These are phyloP conservation scores for Ciona savignyi DNA, from an alignment of 23 tunicate species.

Conservation along the genomic window DNA sequence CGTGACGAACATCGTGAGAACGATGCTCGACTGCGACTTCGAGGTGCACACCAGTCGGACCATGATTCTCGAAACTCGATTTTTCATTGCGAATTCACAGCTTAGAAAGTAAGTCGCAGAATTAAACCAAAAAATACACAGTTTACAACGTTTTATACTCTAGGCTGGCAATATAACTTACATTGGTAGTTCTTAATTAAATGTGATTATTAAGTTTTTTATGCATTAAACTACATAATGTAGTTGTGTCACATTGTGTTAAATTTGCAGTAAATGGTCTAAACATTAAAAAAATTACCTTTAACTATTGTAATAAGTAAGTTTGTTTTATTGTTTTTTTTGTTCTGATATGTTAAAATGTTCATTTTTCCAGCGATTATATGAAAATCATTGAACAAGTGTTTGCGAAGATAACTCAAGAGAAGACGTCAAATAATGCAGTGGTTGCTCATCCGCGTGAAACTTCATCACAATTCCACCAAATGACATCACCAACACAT, in stretches of 20 bases:
- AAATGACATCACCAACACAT: not conserved
- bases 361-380: not conserved
- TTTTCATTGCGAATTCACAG: constrained; percentile 15
- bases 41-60: constrained; percentile 1
- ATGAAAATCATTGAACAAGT: constrained; percentile 12
- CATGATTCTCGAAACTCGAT: constrained; percentile 19
- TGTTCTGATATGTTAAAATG: too few relatives aligned
- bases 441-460: not conserved
- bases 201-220: too few relatives aligned
- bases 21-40: constrained; percentile 12
- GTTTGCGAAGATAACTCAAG: not conserved
- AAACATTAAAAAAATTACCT: not conserved
- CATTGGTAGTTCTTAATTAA: too few relatives aligned
- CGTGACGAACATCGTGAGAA: constrained; percentile 8
- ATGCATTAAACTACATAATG: too few relatives aligned
- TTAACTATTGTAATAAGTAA: too few relatives aligned
- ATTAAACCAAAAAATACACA: too few relatives aligned
- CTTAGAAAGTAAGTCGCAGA: constrained; percentile 17
- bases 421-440: not conserved
- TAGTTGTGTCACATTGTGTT: too few relatives aligned
- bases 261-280: too few relatives aligned
- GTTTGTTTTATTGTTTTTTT: too few relatives aligned
- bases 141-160: too few relatives aligned
- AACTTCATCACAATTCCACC: not conserved
- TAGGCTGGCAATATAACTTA: too few relatives aligned